Conservation (phyloP, 2,888 invertebrate species). For the Myopa testacea region DNA sequence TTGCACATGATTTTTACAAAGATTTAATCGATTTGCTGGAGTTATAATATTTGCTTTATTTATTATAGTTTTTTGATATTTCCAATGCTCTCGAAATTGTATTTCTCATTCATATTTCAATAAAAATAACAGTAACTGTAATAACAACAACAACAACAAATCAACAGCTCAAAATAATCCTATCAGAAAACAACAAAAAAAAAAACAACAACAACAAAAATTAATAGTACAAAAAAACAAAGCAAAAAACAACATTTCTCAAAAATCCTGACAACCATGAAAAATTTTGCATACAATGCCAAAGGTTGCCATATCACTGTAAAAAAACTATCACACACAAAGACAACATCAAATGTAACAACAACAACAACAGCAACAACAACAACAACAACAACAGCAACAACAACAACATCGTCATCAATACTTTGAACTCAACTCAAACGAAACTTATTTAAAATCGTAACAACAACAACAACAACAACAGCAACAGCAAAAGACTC, state of each 20-base stretch:
- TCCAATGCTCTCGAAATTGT: no score
- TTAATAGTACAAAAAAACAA: background rate
- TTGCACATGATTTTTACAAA: no score
- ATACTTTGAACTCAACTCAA: background rate
- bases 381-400: background rate
- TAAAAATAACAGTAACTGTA: no score
- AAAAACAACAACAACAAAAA: background rate
- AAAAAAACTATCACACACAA: background rate
- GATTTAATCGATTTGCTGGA: no score
- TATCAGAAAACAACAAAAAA: background rate
- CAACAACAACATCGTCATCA: no score
- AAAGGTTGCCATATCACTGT: constrained; percentile 27
- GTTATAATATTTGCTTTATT: no score
- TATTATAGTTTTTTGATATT: no score
- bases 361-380: background rate
- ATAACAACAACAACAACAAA: no score
- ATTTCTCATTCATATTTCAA: no score
- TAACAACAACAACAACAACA: background rate
- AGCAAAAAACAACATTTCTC: background rate
- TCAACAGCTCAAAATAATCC: background rate
- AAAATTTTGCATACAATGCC: constrained; percentile 15
- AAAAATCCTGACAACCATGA: constrained; percentile 18
- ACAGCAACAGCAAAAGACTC: background rate
- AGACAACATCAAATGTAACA: background rate
- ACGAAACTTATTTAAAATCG: background rate